Conservation (phyloP, 1,140 invertebrate species). For the Trichonephila clavata region DNA sequence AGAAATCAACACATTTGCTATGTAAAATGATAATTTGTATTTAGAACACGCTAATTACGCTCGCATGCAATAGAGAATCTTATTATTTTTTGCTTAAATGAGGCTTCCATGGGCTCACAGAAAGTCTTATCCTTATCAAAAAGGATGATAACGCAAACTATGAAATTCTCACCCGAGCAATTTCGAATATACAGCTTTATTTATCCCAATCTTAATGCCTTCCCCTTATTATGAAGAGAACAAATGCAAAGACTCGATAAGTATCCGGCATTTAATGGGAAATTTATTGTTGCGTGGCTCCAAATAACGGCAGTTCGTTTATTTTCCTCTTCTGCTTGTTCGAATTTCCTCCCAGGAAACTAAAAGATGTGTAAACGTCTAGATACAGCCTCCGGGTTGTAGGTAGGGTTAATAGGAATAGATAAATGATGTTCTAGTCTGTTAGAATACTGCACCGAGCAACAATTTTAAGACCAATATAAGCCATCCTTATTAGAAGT, state of each 20-base stretch:
- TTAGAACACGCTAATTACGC: not conserved
- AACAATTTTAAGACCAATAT: no score
- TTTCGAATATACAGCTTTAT: not conserved
- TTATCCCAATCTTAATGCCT: constrained; percentile 41
- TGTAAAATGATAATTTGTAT: not conserved
- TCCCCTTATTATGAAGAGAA: not conserved
- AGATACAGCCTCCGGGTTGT: not conserved
- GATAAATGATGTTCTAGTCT: no score
- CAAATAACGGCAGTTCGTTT: constrained; percentile 14
- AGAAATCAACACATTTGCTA: not conserved
- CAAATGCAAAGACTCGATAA: constrained; percentile 12
- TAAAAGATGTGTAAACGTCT: no score
- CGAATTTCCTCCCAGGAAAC: not conserved
- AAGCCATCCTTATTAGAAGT: no score
- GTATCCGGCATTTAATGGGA: constrained; percentile 5
- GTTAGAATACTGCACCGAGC: no score
- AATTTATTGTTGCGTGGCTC: constrained; percentile 33
- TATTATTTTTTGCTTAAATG: not conserved
- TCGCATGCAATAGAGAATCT: not conserved
- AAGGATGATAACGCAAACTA: not conserved
- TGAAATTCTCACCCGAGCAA: not conserved
- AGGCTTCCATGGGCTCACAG: not conserved
- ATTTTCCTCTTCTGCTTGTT: not conserved
- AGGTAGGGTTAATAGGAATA: not conserved
- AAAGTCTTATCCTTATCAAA: not conserved